phyloP scores from a whole-genome alignment of 2,888 invertebrate genomes.

The Oligia fasciuncula region DNA sequence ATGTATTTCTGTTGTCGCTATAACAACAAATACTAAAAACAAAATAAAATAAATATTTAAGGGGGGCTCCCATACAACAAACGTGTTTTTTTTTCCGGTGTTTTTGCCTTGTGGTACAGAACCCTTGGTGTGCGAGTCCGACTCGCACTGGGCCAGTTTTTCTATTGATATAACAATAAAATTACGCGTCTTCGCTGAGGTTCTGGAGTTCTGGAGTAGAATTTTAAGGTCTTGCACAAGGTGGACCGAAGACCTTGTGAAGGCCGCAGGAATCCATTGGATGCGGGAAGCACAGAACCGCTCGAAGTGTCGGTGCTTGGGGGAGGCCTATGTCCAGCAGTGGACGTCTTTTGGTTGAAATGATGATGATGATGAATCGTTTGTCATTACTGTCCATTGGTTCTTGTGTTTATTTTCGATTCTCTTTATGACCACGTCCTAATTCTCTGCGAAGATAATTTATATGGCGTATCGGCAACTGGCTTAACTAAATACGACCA shows the following conservation, averaged over 20 bases:
- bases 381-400: neutral
- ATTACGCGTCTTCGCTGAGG: neutral
- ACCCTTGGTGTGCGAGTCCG: too few species aligned
- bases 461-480: conserved; percentile 75
- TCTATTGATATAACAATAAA: neutral
- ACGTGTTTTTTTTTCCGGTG: too few species aligned
- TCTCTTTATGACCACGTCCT: conserved; percentile 31
- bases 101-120: too few species aligned
- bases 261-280: neutral
- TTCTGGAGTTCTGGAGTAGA: neutral
- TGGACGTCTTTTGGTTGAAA: too few species aligned
- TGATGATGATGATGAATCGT: too few species aligned
- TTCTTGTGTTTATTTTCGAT: conserved; percentile 17
- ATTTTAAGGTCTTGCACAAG: neutral
- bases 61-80: too few species aligned
- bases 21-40: too few species aligned
- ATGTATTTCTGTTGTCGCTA: too few species aligned
- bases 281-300: neutral
- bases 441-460: conserved; percentile 70
- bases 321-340: too few species aligned
- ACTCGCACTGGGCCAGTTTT: too few species aligned
- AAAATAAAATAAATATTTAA: too few species aligned
- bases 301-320: neutral
- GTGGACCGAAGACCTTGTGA: neutral
- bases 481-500: conserved; percentile 77